Evolutionary conservation across 1,140 invertebrate genomes (phyloP), one percentile per base, ranked within the genome.

Genomic region (Hycleus cichorii): DNA sequence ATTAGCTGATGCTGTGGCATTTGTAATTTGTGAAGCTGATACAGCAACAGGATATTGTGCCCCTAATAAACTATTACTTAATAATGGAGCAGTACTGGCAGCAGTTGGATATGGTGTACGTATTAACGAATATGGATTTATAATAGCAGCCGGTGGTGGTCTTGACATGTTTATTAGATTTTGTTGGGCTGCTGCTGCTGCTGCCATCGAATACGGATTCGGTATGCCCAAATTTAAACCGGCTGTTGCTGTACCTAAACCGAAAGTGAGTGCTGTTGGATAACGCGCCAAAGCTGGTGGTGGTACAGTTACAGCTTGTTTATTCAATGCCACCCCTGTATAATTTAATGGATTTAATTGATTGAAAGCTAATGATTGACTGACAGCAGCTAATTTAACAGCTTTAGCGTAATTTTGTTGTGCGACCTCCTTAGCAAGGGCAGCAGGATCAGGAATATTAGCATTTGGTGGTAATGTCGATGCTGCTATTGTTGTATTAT

Each of bases 401-500:
- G 80, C 81, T 63, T 82, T 85, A 10, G 85, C 84, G 70, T 88
- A 88, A 67, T 86, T 88, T 73, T 88, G 87, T 65, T 88, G 86
- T 27, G 86, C 86, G 49, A 87, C 84, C 65, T 88, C 86, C 67
- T 88, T 88, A 63, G 87, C 86, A 27, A 87, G 64, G 10, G 81
- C 71, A 5, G 83, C 83, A 1, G 81, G 79, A 72, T 85, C 83
- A 26, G 78, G 70, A 45, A 71, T 64, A 46, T 59, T 40, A 32
- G 60, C 39, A 25, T 52, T 52, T 12, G 54, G 59, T 52, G 56
- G 38, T 44, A 57, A 57, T 27, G 58, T 40, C 32, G 46, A 27
- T 25, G 44, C 12, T 24, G 52, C 27, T 46, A 53, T 53, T 39
- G 59, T 55, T 42, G 40, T 42, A 18, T 18, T 18, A 18, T 1